A percentile compares a stretch with the other conserved stretches of the same genome.
Conservation (phyloP, 2,797 vertebrate genomes). For the Threskiornis aethiopicus region DNA sequence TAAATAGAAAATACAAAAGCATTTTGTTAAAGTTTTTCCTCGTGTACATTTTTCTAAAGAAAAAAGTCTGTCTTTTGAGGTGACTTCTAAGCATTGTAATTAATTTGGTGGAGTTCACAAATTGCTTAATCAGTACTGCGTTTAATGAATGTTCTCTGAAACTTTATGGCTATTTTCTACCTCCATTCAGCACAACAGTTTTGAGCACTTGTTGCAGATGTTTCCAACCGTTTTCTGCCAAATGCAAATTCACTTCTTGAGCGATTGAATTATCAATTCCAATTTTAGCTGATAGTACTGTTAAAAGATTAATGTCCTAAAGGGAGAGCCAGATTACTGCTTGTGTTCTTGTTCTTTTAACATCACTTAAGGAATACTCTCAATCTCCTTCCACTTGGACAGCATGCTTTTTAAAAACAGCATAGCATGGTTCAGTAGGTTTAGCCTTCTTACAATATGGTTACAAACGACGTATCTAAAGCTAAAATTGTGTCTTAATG, state of each 20-base stretch:
- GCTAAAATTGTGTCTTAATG: not conserved
- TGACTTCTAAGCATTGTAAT: not conserved
- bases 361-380: not conserved
- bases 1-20: not conserved
- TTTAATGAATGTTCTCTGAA: not conserved
- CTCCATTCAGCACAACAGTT: not conserved
- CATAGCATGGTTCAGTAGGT: not conserved
- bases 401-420: not conserved
- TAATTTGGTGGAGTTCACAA: not conserved
- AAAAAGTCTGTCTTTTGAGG: not conserved
- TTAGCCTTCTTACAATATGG: not conserved
- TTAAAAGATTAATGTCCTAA: constrained; percentile 33
- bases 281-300: constrained; percentile 11
- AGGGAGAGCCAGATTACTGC: not conserved
- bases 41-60: not conserved
- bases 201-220: constrained; percentile 1
- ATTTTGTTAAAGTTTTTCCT: not conserved
- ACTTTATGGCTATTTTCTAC: not conserved
- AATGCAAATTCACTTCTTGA: constrained; percentile 13
- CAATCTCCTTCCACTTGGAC: not conserved
- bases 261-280: constrained; percentile 32
- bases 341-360: not conserved
- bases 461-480: not conserved
- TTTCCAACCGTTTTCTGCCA: not conserved
- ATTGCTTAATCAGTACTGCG: not conserved